Base-by-base conservation (phyloP, 1,140 invertebrate genomes). In the Neotoxoptera formosana region DNA sequence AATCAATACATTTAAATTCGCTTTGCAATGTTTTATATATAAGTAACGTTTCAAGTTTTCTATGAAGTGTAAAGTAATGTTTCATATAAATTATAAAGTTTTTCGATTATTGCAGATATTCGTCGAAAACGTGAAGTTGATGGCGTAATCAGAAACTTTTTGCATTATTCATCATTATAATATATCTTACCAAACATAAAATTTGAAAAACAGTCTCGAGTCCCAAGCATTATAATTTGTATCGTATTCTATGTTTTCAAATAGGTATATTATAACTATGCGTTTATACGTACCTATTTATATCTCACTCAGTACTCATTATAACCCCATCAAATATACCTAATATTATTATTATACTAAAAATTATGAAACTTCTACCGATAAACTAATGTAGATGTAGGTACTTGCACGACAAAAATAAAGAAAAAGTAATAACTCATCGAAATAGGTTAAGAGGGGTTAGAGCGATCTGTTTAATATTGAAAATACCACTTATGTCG, bases 101-200 rank as follows among this genome's bases (percentile, higher is more conserved):
- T 76, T 76, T 76, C 30, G 60, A 76, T 76, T n/a, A 76, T n/a
- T 76, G 20, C 14, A 76, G n/a, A 6, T 14, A 76, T 76, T 67
- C 30, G 60, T 76, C 60, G 30, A 76, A 34, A n/a, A 76, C n/a
- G 11, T 76, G n/a, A 14, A 76, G 60, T 76, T 76, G 14, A 76
- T 76, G 60, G 60, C 60, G 60, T 76, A 76, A 76, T 76, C 60
- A 76, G 60, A 76, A 76, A 76, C 60, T 76, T 76, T 76, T 76
- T 76, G 17, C 14, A 76, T 76, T 76, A 76, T 76, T n/a, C 60
- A 6, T 30, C 60, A 76, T n/a, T 76, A 76, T n/a, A 76, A 76
- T n/a, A 76, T 53, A 7, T n/a, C 60, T 76, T 76, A 67, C 30
- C 30, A 67, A 67, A n/a, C 30, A 67, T 76, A n/a, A n/a, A n/a